Conservation (phyloP, 2,113 vertebrate genomes). For the Bubalus kerabau region DNA sequence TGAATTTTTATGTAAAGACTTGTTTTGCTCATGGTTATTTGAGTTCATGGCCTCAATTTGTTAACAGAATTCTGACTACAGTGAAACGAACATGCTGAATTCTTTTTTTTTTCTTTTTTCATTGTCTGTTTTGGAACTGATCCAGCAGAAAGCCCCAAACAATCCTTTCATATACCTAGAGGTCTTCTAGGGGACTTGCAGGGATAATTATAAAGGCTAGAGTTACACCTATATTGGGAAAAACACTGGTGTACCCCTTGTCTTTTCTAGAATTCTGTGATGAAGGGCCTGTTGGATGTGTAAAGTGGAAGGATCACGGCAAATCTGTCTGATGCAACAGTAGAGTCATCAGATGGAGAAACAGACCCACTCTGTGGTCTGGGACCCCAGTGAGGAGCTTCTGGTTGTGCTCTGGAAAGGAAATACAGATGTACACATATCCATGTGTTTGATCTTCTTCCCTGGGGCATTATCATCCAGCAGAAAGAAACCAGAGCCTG, state of each 20-base stretch:
- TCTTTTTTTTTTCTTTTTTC: background rate
- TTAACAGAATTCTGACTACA: background rate
- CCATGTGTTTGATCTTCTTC: slow-evolving; percentile 87
- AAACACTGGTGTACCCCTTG: slow-evolving; percentile 85
- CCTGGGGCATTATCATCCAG: slow-evolving; percentile 57
- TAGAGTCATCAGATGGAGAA: slow-evolving; percentile 78
- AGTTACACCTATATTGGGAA: slow-evolving; percentile 75
- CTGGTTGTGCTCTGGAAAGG: slow-evolving; percentile 84
- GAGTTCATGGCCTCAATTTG: background rate
- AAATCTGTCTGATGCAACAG: slow-evolving; percentile 84
- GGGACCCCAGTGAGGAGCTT: slow-evolving; percentile 85
- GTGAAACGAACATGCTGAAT: background rate
- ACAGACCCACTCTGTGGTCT: slow-evolving; percentile 84
- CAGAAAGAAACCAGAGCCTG: slow-evolving; percentile 61
- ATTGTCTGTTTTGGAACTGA: background rate
- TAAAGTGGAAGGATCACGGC: slow-evolving; percentile 81
- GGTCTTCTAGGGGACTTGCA: background rate
- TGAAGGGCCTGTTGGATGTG: slow-evolving; percentile 74
- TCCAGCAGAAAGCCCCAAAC: background rate
- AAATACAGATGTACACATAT: background rate
- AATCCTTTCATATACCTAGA: background rate
- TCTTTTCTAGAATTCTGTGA: slow-evolving; percentile 80
- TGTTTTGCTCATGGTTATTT: background rate
- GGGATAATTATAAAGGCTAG: background rate
- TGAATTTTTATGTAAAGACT: background rate